Evolutionary conservation across 2,888 invertebrate species (phyloP), one percentile per base, ranked within the genome.

Genomic region (Morpho helenor): DNA sequence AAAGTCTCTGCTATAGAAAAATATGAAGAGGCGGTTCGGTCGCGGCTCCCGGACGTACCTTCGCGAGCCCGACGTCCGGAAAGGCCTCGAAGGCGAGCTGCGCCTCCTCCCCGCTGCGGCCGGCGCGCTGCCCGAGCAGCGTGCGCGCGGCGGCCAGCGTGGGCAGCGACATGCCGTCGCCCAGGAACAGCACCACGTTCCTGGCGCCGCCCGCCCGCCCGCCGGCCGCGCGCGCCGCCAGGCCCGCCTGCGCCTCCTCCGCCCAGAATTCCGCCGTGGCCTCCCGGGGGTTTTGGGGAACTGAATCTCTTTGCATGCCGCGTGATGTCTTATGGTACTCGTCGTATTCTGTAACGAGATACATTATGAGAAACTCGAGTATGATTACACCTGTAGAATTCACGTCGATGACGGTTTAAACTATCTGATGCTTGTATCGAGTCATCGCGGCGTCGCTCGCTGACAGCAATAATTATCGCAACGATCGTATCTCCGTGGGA

Each of bases 131-230:
- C 0, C 94, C 94, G 48, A 92, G 91, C 67, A 92, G 91, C 39
- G 93, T 92, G 65, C 95, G 88, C 16, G 94, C 91, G 0, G 94
- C 94, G 1, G 94, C 91, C 51, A 94, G 77, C 0, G 95, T 95
- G 1, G 94, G 88, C 47, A 95, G 79, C 7, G 94, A 94, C 95
- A 95, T 94, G 42, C 95, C 95, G 77, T 95, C 95, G 2, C 95
- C 95, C 50, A 96, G 75, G 77, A 95, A 95, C 76, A 95, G 84
- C 58, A 95, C 92, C 7, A 94, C 83, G 75, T 95, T 95, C 8
- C 66, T 60, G 9, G 54, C 59, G 23, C 0, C 10, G 22, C 58
- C 60, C 56, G 44, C 76, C 59, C 76, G 50, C 56, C 82, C 59
- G 57, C 78, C 80, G 6, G 76, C 74, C 54, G 84, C 66, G 57